Evolutionary conservation across 1,140 invertebrate species (phyloP), one percentile per base, ranked within the genome.

Genomic region (Chymomyza costata): DNA sequence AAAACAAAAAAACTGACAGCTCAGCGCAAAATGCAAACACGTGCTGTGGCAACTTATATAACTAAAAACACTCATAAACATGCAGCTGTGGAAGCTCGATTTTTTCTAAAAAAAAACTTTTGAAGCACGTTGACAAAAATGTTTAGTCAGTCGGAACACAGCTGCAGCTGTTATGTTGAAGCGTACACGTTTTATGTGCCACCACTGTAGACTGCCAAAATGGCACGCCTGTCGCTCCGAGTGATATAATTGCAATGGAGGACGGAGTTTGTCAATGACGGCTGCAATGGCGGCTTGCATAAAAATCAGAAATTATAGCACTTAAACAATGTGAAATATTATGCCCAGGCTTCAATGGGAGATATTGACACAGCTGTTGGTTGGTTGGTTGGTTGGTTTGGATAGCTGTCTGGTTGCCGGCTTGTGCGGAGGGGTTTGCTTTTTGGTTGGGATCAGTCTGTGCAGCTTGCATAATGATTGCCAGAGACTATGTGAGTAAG

Each of bases 211-310:
- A n/a, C 25, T 6, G 10, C 25, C 5, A 6, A 28, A 5, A 28
- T 28, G 10, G 5, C 10, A 28, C 10, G 5, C 10, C 10, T 28
- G 5, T 55, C 18, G 28, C 30, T 19, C 50, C 35, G 59, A 73
- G 57, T 63, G 63, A 73, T 67, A 76, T 73, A 67, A 74, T 69
- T 63, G 68, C 44, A 15, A 31, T 21, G 47, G 21, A 48, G 25
- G 47, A 43, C 25, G 5, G 17, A 30, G 39, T n/a, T 50, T 30
- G 19, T 18, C 39, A 41, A 41, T n/a, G n/a, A n/a, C 6, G 21
- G 57, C 34, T 11, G 40, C 40, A 38, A 66, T 71, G n/a, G n/a
- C 54, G 46, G 52, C 51, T 53, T 57, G 46, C 70, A 64, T 64
- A 60, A 58, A 60, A 57, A 65, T 62, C 61, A 52, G 61, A 76